Conservation (phyloP, 2,888 invertebrate species). For the Pediacus dermestoides region DNA sequence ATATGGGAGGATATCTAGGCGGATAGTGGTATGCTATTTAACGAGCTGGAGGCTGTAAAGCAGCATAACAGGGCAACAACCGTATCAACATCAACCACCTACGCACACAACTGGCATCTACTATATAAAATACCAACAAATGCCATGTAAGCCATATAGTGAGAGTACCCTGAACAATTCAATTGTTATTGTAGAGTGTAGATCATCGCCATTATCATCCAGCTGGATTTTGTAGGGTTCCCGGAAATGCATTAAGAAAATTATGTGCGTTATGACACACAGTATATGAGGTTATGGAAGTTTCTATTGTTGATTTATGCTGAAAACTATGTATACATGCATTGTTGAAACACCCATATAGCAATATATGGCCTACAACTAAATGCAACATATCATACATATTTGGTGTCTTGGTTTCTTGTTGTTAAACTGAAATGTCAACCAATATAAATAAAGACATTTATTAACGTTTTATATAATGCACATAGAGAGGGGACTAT, state of each 20-base stretch:
- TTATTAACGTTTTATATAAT: too few species aligned
- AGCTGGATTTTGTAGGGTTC: too few species aligned
- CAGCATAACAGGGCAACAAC: conserved; percentile 29
- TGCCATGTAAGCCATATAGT: too few species aligned
- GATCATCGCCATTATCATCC: too few species aligned
- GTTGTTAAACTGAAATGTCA: conserved; percentile 2
- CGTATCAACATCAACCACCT: conserved; percentile 31
- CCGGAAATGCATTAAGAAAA: too few species aligned
- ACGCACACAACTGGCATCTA: too few species aligned
- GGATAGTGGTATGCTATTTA: conserved; percentile 2
- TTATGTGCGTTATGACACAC: too few species aligned
- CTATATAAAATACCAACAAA: too few species aligned
- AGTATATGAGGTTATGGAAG: too few species aligned
- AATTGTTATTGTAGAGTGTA: too few species aligned
- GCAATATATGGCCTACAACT: conserved; percentile 3
- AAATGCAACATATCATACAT: conserved; percentile 4
- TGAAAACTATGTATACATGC: neutral
- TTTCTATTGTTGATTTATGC: conserved; percentile 2
- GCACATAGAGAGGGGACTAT: too few species aligned
- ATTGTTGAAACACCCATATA: conserved; percentile 5
- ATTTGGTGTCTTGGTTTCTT: conserved; percentile 3
- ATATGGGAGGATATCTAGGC: conserved; percentile 2
- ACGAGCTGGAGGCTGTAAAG: conserved; percentile 2
- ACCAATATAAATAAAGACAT: conserved; percentile 3
- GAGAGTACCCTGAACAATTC: too few species aligned